Evolutionary conservation across 2,888 invertebrate species (phyloP), one percentile per base, ranked within the genome.

Genomic region (Strigamia transsilvanica): DNA sequence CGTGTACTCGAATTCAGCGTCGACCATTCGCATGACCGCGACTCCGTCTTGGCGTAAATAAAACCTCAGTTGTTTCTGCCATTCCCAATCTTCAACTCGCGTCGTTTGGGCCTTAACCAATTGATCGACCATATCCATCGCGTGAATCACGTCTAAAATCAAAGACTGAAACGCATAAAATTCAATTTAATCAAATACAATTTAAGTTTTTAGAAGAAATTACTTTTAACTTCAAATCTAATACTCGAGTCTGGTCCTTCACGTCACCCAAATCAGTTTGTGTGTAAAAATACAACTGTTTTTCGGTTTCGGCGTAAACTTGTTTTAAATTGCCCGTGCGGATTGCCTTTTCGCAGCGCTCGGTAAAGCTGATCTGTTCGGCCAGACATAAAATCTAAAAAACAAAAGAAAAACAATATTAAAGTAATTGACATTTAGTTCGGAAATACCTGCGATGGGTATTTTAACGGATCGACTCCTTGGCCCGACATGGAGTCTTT

Each of bases 21-120:
- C 93, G 5, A 95, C 98, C 94, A 99, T 98, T 88, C 92, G 92
- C 82, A 96, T 91, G 0, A 93, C 89, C 15, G 94, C 92, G 82
- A 91, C 91, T 10, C 92, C 86, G 82, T 87, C 81, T 51, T 88
- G 88, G 66, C 90, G 88, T 81, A 92, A 87, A 88, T 95, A 95
- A 88, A 93, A 95, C 87, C 94, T 92, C 79, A 99, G 90, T 88
- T 98, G 98, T 88, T 95, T 95, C 88, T 95, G 94, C 99, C 99
- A 99, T 80, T 91, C 90, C 99, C 99, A 99, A 87, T 96, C 94
- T 21, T 89, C 90, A 13, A 90, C 87, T 84, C 91, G 91, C 41
- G 91, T 91, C 0, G 93, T 91, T 84, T 91, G 90, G 10, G 86
- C 86, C 79, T 91, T 90, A 83, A 95, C 91, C 81, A 99, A 90